Base-by-base conservation (phyloP, 2,113 vertebrate genomes). In the Melanerpes formicivorus region DNA sequence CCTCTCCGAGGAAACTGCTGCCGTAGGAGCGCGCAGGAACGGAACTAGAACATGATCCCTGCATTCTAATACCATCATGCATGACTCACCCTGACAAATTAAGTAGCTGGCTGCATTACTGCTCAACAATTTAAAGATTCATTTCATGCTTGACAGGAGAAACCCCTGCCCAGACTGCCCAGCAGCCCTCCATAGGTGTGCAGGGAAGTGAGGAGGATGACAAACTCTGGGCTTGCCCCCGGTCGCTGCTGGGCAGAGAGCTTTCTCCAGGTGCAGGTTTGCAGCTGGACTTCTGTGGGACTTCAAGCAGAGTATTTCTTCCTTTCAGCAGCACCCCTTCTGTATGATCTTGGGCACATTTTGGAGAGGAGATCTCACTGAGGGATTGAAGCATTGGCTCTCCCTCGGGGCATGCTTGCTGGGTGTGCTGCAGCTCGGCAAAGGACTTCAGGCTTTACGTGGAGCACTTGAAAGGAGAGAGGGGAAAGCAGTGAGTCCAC, bases 321-420 rank as follows among this genome's bases (percentile, higher is more conserved):
- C 80, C 75, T 83, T 69, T 48, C 58, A 71, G 79, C 11, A 0
- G 23, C 73, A 74, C 8, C 82, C 58, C 56, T 83, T 73, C 56
- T 4, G 0, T 0, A 0, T 12, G 17, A 58, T 8, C 54, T 67
- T 23, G 42, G 75, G 60, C 69, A 85, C 52, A n/a, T 4, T 30
- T 5, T 69, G 65, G 75, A 85, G 89, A 69, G 67, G 67, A 71
- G 71, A 26, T 85, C 56, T 63, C 75, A 54, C 14, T 1, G 48
- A 56, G 34, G 72, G 44, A 6, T 50, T 8, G 22, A n/a, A 78
- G 48, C 8, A 10, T 30, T 16, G 46, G 34, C 55, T 70, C 48
- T 58, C n/a, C 22, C 32, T 5, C 14, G 4, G 65, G 4, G 15
- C 2, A 0, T 1, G 30, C 59, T 70, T 0, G 0, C 63, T 66